Conservation (phyloP, 1,140 invertebrate genomes). For the Phthorimaea operculella region DNA sequence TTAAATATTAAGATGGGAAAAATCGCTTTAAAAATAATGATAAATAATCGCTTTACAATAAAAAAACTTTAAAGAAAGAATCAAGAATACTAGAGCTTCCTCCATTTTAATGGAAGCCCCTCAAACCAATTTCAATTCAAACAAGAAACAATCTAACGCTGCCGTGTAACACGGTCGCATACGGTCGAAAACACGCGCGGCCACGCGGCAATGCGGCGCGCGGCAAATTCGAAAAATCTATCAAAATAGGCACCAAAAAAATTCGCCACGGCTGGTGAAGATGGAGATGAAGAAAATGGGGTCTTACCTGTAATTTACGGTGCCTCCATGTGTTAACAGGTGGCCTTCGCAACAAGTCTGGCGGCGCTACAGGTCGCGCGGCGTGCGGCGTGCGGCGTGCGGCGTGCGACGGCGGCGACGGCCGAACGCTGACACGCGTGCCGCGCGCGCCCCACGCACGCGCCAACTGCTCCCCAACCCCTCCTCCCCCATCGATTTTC, state of each 20-base stretch:
- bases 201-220: conserved; percentile 6
- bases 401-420: conserved; percentile 26
- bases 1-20: no score
- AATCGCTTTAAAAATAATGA: no score
- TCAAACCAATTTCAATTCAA: neutral
- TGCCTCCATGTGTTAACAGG: conserved; percentile 60
- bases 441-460: conserved; percentile 37
- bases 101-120: neutral
- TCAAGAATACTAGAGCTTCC: no score
- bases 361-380: conserved; percentile 44
- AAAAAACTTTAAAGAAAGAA: no score
- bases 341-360: conserved; percentile 58
- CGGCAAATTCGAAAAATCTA: conserved; percentile 10
- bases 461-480: conserved; percentile 25
- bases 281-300: conserved; percentile 5
- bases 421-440: conserved; percentile 44
- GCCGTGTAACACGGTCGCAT: neutral
- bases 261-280: conserved; percentile 5
- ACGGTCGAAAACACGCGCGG: conserved; percentile 15
- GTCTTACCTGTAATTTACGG: conserved; percentile 54
- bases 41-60: no score
- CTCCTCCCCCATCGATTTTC: conserved; percentile 53
- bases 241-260: neutral
- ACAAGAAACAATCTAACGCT: neutral
- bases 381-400: no score